A percentile compares a stretch with the other conserved stretches of the same genome.
Conservation (phyloP, 1,140 invertebrate species). For the Melipona quadrifasciata region DNA sequence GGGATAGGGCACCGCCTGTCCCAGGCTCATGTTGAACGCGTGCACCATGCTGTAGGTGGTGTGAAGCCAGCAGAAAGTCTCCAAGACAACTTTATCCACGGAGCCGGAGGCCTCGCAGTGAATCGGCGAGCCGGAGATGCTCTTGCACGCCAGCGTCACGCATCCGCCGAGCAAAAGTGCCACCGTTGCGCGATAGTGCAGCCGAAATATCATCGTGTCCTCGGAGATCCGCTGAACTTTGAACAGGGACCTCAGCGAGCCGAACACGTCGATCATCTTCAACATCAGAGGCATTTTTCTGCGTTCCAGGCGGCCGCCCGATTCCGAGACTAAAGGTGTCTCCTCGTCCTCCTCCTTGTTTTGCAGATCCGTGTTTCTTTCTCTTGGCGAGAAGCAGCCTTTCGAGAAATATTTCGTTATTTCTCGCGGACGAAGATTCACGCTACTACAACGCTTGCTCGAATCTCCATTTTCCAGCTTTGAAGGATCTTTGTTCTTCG, state of each 20-base stretch:
- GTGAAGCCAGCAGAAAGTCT: conserved; percentile 89
- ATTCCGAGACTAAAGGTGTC: neutral
- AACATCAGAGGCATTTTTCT: conserved; percentile 77
- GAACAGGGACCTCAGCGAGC: conserved; percentile 80
- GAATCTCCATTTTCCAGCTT: neutral
- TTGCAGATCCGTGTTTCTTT: conserved; percentile 18
- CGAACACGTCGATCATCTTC: conserved; percentile 81
- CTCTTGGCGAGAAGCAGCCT: no score
- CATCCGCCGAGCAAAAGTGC: conserved; percentile 82
- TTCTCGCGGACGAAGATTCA: neutral
- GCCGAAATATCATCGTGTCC: conserved; percentile 84
- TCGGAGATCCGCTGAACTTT: conserved; percentile 82
- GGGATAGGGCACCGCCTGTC: conserved; percentile 83
- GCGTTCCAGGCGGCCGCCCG: neutral
- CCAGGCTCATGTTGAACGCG: conserved; percentile 81
- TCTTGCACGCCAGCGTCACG: conserved; percentile 83
- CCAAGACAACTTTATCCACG: conserved; percentile 85
- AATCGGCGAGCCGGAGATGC: conserved; percentile 85
- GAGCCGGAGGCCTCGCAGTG: conserved; percentile 84
- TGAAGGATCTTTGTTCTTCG: neutral
- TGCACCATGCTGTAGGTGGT: conserved; percentile 86
- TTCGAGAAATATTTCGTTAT: no score
- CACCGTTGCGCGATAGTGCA: conserved; percentile 84
- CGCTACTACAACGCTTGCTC: no score
- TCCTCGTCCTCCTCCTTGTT: conserved; percentile 1